Conservation (phyloP, 2,888 invertebrate genomes). For the Girardia tigrina region DNA sequence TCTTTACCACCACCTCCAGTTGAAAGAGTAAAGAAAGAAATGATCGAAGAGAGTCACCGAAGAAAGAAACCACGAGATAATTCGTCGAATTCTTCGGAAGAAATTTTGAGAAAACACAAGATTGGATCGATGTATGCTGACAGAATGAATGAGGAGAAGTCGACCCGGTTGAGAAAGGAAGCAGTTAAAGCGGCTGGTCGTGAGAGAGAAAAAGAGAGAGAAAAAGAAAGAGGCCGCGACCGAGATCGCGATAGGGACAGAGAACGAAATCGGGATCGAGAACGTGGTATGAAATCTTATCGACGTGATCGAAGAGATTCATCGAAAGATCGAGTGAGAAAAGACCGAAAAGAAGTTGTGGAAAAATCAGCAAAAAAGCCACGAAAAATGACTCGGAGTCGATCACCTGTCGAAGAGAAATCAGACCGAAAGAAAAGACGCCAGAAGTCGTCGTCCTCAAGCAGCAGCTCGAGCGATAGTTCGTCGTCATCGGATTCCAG, state of each 20-base stretch:
- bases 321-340: not conserved
- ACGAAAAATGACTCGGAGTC: not conserved
- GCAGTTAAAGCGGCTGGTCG: not conserved
- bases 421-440: not conserved
- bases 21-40: not conserved
- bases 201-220: not conserved
- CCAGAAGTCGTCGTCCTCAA: not conserved
- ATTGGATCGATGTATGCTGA: constrained; percentile 13
- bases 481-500: not conserved
- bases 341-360: not conserved
- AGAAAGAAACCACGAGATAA: not conserved
- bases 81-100: not conserved
- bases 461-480: not conserved
- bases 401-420: not conserved
- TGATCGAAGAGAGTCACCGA: not conserved
- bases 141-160: not conserved
- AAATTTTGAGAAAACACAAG: not conserved
- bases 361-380: not conserved
- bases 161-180: not conserved
- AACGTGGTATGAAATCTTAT: not conserved
- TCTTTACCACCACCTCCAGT: no score
- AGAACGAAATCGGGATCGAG: not conserved
- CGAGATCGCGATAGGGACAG: not conserved
- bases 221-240: not conserved
- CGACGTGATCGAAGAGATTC: not conserved